These are phyloP conservation scores for Miltochrista miniata DNA, from an alignment of 2,888 invertebrate genomes.

Conservation along the genomic window DNA sequence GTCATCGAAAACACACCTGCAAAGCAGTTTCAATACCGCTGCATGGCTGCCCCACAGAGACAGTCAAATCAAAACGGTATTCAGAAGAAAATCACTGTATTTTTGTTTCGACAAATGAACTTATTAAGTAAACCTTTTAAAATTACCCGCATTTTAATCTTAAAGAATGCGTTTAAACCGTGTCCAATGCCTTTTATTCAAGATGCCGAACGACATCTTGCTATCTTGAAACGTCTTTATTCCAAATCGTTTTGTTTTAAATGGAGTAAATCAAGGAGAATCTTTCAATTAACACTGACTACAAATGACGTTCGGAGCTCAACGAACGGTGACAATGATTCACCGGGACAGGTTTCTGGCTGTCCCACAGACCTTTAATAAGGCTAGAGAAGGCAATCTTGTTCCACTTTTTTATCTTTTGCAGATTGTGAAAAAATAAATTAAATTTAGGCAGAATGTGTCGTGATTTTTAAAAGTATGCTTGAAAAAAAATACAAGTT, in stretches of 20 bases:
- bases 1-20: no score
- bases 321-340: slow-evolving; percentile 42
- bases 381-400: background rate
- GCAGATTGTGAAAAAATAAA: no score
- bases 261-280: slow-evolving; percentile 38
- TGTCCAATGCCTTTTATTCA: slow-evolving; percentile 29
- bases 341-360: slow-evolving; percentile 13
- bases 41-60: no score
- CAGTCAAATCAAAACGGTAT: no score
- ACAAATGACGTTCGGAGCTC: slow-evolving; percentile 54
- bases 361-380: slow-evolving; percentile 30
- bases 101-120: no score
- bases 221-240: slow-evolving; percentile 43
- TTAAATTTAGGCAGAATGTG: no score
- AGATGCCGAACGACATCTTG: slow-evolving; percentile 32
- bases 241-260: slow-evolving; percentile 28
- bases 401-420: no score
- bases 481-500: no score
- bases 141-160: slow-evolving; percentile 8
- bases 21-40: no score
- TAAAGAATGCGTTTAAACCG: slow-evolving; percentile 35
- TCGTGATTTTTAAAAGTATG: no score
- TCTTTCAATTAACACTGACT: slow-evolving; percentile 52
- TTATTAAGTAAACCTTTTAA: background rate
- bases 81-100: no score